Conservation (phyloP, 2,888 invertebrate genomes). For the Drosophila meridionalis region DNA sequence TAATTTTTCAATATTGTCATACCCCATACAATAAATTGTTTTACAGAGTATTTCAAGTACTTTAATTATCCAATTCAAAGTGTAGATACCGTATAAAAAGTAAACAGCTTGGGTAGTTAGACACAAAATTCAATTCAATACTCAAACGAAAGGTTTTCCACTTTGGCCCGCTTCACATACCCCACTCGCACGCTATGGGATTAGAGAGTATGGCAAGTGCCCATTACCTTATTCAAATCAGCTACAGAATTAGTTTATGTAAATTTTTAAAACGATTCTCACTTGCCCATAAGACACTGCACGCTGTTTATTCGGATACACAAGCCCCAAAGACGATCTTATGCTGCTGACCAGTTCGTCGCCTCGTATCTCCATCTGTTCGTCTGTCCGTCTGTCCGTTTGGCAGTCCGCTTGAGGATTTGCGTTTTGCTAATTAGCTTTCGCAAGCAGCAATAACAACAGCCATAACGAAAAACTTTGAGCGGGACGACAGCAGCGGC, state of each 20-base stretch:
- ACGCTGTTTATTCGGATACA: constrained; percentile 68
- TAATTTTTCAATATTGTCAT: not conserved
- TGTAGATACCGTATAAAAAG: not conserved
- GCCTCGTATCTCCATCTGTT: not conserved
- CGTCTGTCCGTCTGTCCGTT: not conserved
- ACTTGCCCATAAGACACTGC: constrained; percentile 38
- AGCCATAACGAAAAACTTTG: constrained; percentile 50
- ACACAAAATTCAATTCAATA: not conserved
- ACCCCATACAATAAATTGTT: not conserved
- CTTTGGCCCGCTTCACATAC: not conserved
- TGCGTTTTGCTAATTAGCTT: constrained; percentile 74
- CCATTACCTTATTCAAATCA: constrained; percentile 81
- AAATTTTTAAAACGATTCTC: constrained; percentile 65
- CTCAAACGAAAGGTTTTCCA: not conserved
- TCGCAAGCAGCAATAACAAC: constrained; percentile 49
- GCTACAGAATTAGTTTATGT: constrained; percentile 79
- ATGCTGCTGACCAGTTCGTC: constrained; percentile 27
- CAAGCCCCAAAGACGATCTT: constrained; percentile 36
- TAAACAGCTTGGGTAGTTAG: not conserved
- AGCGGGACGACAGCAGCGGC: constrained; percentile 23
- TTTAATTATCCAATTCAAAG: not conserved
- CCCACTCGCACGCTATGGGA: not conserved
- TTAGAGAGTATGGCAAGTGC: constrained; percentile 11
- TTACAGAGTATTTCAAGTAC: not conserved
- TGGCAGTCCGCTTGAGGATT: constrained; percentile 29